phyloP scores from a whole-genome alignment of 2,888 invertebrate genomes.

The Lypha dubia region DNA sequence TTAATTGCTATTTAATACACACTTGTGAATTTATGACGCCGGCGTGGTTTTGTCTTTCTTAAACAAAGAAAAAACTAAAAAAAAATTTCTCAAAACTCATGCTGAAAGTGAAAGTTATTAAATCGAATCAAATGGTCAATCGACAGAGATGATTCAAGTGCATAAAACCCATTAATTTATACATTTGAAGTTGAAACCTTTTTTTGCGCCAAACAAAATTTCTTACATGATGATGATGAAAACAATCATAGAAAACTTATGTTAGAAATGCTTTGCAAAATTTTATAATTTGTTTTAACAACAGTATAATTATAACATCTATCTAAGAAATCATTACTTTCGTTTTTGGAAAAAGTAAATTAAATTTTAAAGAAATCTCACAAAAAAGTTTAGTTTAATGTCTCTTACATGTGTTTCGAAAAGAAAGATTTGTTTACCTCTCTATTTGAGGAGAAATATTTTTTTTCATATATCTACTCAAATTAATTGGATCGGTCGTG shows the following conservation, averaged over 20 bases:
- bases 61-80: constrained; percentile 10
- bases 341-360: too few relatives aligned
- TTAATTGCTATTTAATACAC: constrained; percentile 3
- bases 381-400: too few relatives aligned
- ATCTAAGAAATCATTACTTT: too few relatives aligned
- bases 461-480: too few relatives aligned
- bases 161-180: constrained; percentile 5
- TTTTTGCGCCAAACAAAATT: not conserved
- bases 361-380: too few relatives aligned
- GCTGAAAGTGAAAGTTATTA: constrained; percentile 60
- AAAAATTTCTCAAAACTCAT: constrained; percentile 38
- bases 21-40: not conserved
- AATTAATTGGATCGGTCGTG: too few relatives aligned
- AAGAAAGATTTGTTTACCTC: too few relatives aligned
- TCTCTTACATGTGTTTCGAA: too few relatives aligned
- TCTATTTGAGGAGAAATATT: too few relatives aligned
- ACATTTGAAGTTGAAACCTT: not conserved
- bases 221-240: not conserved
- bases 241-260: not conserved
- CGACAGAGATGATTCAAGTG: constrained; percentile 4
- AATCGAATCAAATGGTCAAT: constrained; percentile 20
- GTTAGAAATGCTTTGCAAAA: too few relatives aligned
- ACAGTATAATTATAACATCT: too few relatives aligned
- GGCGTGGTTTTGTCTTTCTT: not conserved
- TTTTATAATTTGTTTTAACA: too few relatives aligned